Percentiles rank a stretch among this genome's conserved stretches.
Evolutionary conservation across 2,797 vertebrate genomes (phyloP).

Genomic region (Cynodonichthys magdalenae): DNA sequence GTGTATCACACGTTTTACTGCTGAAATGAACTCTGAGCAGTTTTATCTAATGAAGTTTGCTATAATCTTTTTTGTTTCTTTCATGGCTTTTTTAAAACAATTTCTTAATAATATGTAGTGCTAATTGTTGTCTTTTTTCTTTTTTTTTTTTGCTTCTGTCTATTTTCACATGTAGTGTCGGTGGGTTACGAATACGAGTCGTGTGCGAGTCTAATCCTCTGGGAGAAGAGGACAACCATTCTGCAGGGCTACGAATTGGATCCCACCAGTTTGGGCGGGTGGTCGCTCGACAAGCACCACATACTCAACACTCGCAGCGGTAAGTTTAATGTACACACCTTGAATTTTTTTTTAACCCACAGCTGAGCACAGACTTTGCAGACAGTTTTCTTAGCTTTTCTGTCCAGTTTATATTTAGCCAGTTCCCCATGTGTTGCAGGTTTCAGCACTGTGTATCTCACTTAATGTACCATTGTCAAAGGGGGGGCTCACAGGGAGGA

Average conservation of each 20-base stretch:
- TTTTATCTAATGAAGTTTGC: slow-evolving; percentile 38
- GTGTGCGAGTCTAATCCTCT: slow-evolving; percentile 93
- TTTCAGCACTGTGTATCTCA: slow-evolving; percentile 34
- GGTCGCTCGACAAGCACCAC: slow-evolving; percentile 97
- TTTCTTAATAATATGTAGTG: not conserved
- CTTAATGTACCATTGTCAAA: slow-evolving; percentile 36
- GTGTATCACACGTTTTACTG: slow-evolving; percentile 58
- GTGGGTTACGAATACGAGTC: slow-evolving; percentile 98
- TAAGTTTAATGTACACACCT: slow-evolving; percentile 64
- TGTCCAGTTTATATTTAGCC: slow-evolving; percentile 34
- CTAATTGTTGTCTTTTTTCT: slow-evolving; percentile 9
- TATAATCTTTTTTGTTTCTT: not conserved
- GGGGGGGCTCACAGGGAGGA: not conserved
- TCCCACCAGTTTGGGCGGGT: slow-evolving; percentile 93
- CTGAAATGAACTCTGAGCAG: slow-evolving; percentile 41
- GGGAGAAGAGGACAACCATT: slow-evolving; percentile 95
- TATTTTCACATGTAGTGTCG: slow-evolving; percentile 83
- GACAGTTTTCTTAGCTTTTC: not conserved
- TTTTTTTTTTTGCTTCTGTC: slow-evolving; percentile 13
- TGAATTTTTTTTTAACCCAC: not conserved
- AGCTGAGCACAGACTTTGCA: not conserved
- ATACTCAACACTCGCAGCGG: slow-evolving; percentile 95
- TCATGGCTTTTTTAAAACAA: not conserved
- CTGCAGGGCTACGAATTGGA: slow-evolving; percentile 97
- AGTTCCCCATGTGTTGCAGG: slow-evolving; percentile 1